phyloP scores from a whole-genome alignment of 2,888 invertebrate genomes.

The Drosophila ochracea region DNA sequence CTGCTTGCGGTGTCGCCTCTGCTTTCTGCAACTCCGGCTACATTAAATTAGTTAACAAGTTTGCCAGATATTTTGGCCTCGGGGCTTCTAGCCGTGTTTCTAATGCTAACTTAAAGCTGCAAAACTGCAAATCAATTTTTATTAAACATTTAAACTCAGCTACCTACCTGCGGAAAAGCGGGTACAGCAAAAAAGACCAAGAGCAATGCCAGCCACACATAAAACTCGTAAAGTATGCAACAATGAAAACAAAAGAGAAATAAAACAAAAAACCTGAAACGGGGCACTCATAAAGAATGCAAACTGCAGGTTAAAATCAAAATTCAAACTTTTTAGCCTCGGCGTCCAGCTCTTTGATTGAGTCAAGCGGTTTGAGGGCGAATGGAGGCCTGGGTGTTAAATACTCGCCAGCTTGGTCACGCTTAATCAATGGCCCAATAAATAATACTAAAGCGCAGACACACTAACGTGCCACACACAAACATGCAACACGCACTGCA shows the following conservation, averaged over 20 bases:
- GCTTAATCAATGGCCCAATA: conserved; percentile 76
- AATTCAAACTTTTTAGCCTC: conserved; percentile 54
- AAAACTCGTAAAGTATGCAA: conserved; percentile 10
- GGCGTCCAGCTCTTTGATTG: conserved; percentile 45
- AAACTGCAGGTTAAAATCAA: conserved; percentile 54
- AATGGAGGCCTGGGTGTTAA: not conserved
- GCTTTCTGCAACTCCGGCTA: conserved; percentile 14
- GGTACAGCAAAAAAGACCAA: conserved; percentile 13
- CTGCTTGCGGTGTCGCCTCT: conserved; percentile 53
- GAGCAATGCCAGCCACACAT: conserved; percentile 5
- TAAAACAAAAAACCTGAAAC: conserved; percentile 4
- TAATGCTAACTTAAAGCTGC: conserved; percentile 65
- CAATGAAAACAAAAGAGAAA: conserved; percentile 2
- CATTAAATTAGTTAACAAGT: conserved; percentile 73
- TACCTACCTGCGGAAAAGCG: conserved; percentile 1
- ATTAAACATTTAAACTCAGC: conserved; percentile 49
- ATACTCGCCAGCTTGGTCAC: conserved; percentile 51
- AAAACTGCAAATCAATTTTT: conserved; percentile 62
- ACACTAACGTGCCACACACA: conserved; percentile 16
- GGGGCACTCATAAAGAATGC: conserved; percentile 58
- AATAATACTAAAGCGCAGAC: conserved; percentile 31
- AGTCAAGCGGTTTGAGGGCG: conserved; percentile 30
- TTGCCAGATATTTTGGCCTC: conserved; percentile 52
- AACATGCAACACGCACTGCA: conserved; percentile 40
- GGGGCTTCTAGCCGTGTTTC: conserved; percentile 21